A percentile compares a stretch with the other conserved stretches of the same genome.
Evolutionary conservation across 2,113 vertebrate species (phyloP).

Genomic region (Labeo rohita): DNA sequence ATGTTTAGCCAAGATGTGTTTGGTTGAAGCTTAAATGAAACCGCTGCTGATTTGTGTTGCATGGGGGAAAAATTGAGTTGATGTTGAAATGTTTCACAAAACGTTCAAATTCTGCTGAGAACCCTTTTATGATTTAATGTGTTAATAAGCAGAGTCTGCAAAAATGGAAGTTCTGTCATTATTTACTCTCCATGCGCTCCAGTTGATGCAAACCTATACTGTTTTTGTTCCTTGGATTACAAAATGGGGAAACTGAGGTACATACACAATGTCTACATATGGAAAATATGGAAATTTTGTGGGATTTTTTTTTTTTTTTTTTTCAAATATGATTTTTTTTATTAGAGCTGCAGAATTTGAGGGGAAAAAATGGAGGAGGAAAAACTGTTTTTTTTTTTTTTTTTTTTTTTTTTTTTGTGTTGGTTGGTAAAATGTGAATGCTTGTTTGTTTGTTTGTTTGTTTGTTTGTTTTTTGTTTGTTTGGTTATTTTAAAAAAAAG

Average conservation of each 20-base stretch:
- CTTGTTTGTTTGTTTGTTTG: too few species aligned
- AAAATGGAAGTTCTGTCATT: background rate
- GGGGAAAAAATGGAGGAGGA: too few species aligned
- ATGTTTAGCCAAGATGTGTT: background rate
- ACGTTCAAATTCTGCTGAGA: background rate
- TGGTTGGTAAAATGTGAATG: too few species aligned
- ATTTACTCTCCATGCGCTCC: background rate
- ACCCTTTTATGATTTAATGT: background rate
- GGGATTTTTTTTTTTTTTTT: too few species aligned
- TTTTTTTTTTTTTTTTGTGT: too few species aligned
- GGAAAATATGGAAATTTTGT: too few species aligned
- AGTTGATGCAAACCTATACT: background rate
- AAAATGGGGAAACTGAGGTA: background rate
- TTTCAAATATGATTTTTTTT: too few species aligned
- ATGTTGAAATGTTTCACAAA: background rate
- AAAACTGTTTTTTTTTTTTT: too few species aligned
- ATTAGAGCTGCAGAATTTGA: too few species aligned
- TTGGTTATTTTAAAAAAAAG: too few species aligned
- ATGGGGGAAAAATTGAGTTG: background rate
- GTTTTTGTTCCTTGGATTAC: background rate
- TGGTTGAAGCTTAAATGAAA: background rate
- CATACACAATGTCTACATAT: too few species aligned
- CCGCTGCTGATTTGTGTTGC: background rate
- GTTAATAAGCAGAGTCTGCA: background rate
- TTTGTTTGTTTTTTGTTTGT: too few species aligned